These are phyloP conservation scores for Sinodicranocentrus sp. DNA, from an alignment of 2,888 invertebrate species.

Conservation along the genomic window DNA sequence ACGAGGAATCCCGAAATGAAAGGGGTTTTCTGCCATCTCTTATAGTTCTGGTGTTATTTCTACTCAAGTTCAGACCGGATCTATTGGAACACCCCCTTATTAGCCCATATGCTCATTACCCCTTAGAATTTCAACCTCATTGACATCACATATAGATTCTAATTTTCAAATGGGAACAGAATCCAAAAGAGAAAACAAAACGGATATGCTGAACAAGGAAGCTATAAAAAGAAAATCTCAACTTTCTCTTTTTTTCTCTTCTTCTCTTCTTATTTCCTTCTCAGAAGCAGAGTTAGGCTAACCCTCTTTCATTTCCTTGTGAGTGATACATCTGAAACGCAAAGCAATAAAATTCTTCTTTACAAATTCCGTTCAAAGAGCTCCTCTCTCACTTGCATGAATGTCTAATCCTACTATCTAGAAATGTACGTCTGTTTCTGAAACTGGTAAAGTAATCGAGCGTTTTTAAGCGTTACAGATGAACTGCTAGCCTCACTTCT, in stretches of 20 bases:
- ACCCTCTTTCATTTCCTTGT: no score
- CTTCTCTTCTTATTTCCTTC: not conserved
- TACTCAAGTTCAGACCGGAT: no score
- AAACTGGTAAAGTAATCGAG: conserved; percentile 28
- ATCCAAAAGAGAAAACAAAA: no score
- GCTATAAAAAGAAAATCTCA: no score
- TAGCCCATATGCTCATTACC: not conserved
- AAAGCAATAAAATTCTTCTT: not conserved
- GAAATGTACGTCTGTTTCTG: not conserved
- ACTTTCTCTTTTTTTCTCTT: not conserved
- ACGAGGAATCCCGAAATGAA: no score
- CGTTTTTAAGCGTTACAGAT: conserved; percentile 46
- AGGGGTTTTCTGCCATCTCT: no score
- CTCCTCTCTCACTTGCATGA: not conserved
- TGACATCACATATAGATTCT: conserved; percentile 9
- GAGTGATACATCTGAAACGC: not conserved
- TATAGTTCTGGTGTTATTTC: no score
- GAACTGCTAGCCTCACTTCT: conserved; percentile 41
- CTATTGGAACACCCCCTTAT: no score
- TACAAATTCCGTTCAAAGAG: conserved; percentile 9
- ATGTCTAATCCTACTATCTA: conserved; percentile 11
- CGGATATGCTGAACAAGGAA: no score
- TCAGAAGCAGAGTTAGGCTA: no score
- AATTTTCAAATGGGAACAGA: conserved; percentile 2
- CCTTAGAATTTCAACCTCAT: not conserved